These are phyloP conservation scores for Zosterops japonicus DNA, from an alignment of 2,113 vertebrate genomes.

Conservation along the genomic window DNA sequence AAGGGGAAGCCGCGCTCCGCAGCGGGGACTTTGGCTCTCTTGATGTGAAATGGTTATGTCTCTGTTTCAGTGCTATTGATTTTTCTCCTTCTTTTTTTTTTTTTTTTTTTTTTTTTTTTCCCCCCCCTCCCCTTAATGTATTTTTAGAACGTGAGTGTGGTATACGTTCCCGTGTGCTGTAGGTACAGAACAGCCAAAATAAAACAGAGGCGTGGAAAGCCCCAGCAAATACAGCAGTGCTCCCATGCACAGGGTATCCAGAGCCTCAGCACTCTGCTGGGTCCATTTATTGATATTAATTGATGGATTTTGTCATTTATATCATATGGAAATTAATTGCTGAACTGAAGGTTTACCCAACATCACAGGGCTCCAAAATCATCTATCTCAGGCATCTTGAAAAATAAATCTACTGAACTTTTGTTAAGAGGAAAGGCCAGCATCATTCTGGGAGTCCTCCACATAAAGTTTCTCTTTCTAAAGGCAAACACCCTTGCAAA, in stretches of 20 bases:
- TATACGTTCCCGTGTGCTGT: not conserved
- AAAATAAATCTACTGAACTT: constrained; percentile 43
- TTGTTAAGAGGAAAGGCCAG: constrained; percentile 44
- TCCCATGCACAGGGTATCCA: not conserved
- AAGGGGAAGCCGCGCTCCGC: not conserved
- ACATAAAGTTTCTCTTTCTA: constrained; percentile 26
- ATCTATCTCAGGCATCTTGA: constrained; percentile 5
- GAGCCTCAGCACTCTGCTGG: not conserved
- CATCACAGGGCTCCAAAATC: not conserved
- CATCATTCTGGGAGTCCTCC: constrained; percentile 35
- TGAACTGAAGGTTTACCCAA: not conserved
- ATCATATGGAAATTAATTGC: not conserved
- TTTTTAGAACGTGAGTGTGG: constrained; percentile 2
- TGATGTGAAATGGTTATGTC: not conserved
- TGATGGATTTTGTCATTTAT: not conserved
- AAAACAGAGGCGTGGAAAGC: not conserved
- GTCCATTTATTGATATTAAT: not conserved
- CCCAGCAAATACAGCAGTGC: not conserved
- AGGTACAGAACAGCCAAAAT: not conserved
- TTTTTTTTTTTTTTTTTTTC: not conserved
- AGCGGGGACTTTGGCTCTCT: not conserved
- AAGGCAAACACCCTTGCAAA: not conserved
- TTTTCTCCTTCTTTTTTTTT: not conserved
- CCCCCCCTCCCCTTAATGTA: not conserved
- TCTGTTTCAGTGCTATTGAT: not conserved